Conservation (phyloP, 2,888 invertebrate genomes). For the Catocala fraxini region DNA sequence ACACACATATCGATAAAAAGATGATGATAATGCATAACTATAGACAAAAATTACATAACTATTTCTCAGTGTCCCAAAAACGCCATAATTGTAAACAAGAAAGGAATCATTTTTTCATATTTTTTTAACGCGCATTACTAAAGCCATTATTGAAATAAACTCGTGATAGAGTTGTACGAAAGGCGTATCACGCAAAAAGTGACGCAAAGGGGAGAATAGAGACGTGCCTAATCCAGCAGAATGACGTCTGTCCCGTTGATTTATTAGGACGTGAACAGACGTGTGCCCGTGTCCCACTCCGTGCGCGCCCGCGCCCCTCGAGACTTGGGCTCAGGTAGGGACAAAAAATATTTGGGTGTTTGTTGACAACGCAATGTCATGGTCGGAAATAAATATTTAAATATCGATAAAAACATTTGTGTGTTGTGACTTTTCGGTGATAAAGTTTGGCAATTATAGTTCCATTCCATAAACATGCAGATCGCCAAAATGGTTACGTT, state of each 20-base stretch:
- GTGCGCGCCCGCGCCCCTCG: conserved; percentile 51
- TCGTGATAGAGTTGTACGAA: conserved; percentile 50
- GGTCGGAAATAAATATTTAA: conserved; percentile 59
- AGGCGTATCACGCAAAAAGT: conserved; percentile 54
- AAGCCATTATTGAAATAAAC: conserved; percentile 39
- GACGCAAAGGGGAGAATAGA: conserved; percentile 57
- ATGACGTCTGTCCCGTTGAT: conserved; percentile 73
- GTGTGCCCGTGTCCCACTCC: conserved; percentile 62
- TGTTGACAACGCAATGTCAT: conserved; percentile 78
- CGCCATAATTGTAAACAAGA: conserved; percentile 13
- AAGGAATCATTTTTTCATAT: conserved; percentile 31
- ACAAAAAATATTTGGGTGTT: conserved; percentile 77
- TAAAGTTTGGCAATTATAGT: conserved; percentile 22
- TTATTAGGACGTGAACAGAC: conserved; percentile 76
- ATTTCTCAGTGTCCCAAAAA: conserved; percentile 5
- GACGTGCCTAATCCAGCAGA: conserved; percentile 65
- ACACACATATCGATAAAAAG: background rate
- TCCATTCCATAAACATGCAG: too few species aligned
- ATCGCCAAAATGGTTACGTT: too few species aligned
- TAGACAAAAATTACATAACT: background rate
- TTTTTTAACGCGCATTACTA: conserved; percentile 31
- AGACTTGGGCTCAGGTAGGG: conserved; percentile 63
- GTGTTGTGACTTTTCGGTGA: conserved; percentile 23
- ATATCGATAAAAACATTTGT: conserved; percentile 34
- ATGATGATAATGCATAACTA: conserved; percentile 1